phyloP scores from a whole-genome alignment of 2,113 vertebrate genomes.

The Notothenia rossii region DNA sequence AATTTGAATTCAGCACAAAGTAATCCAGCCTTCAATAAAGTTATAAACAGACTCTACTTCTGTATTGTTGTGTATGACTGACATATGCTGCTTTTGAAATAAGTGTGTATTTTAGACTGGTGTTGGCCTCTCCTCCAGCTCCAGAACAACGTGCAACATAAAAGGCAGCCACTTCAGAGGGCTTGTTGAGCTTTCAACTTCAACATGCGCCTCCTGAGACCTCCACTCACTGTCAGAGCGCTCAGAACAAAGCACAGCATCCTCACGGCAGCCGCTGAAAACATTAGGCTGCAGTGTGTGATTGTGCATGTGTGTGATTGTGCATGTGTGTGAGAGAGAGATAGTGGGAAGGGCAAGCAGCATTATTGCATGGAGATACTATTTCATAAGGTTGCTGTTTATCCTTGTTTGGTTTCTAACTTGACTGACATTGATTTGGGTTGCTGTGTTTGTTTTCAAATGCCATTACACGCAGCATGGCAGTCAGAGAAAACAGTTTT shows the following conservation, averaged over 20 bases:
- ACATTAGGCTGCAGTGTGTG: slow-evolving; percentile 43
- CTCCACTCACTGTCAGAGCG: slow-evolving; percentile 76
- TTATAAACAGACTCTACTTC: slow-evolving; percentile 6
- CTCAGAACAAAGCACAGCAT: slow-evolving; percentile 74
- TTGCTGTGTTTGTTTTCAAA: slow-evolving; percentile 32
- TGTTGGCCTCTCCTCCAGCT: slow-evolving; percentile 55
- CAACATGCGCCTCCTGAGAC: slow-evolving; percentile 75
- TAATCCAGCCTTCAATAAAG: slow-evolving; percentile 40
- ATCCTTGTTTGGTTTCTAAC: slow-evolving; percentile 52
- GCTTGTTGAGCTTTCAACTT: slow-evolving; percentile 80
- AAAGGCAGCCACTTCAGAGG: slow-evolving; percentile 82
- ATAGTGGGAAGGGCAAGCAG: slow-evolving; percentile 14
- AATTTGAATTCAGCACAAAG: slow-evolving; percentile 16
- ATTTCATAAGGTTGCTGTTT: slow-evolving; percentile 59
- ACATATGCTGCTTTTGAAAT: slow-evolving; percentile 56
- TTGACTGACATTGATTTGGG: slow-evolving; percentile 48
- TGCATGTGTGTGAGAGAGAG: slow-evolving; percentile 22
- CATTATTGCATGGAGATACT: slow-evolving; percentile 45
- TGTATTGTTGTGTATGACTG: slow-evolving; percentile 37
- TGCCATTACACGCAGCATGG: slow-evolving; percentile 16
- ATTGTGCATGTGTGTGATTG: slow-evolving; percentile 19
- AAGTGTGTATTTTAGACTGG: slow-evolving; percentile 55
- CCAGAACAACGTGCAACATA: slow-evolving; percentile 72
- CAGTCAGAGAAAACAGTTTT: slow-evolving; percentile 20
- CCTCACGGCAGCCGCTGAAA: slow-evolving; percentile 65